Conservation (phyloP, 2,797 vertebrate species). For the Eleutherodactylus coqui region DNA sequence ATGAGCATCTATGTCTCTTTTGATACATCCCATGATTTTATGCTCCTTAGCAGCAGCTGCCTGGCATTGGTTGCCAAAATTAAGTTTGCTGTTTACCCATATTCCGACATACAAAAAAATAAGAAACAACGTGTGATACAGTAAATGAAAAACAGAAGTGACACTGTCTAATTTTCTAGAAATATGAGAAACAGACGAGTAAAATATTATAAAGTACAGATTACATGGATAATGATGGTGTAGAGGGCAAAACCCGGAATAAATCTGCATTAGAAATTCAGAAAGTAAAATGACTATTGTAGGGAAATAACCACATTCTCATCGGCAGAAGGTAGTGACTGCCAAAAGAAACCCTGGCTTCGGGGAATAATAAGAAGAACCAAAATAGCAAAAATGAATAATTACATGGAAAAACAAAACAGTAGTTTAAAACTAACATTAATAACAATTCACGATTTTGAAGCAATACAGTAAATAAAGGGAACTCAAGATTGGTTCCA, state of each 20-base stretch:
- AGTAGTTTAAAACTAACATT: conserved; percentile 20
- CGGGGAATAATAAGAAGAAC: conserved; percentile 10
- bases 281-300: background rate
- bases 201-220: background rate
- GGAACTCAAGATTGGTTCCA: background rate
- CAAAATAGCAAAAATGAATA: conserved; percentile 6
- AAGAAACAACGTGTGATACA: background rate
- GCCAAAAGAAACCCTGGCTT: conserved; percentile 20
- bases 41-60: no score
- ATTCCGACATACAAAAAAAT: no score
- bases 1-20: no score
- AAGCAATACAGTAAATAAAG: background rate
- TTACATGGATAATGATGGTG: background rate
- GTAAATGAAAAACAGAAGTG: background rate
- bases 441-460: conserved; percentile 12
- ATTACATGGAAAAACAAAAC: conserved; percentile 27
- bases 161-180: background rate
- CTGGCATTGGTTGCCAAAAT: no score
- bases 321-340: conserved; percentile 9
- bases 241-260: background rate
- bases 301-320: conserved; percentile 1
- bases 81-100: no score
- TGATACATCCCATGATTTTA: no score
- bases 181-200: background rate
- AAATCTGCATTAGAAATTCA: background rate